Evolutionary conservation across 2,888 invertebrate genomes (phyloP).

Genomic region (Amitus sp.): DNA sequence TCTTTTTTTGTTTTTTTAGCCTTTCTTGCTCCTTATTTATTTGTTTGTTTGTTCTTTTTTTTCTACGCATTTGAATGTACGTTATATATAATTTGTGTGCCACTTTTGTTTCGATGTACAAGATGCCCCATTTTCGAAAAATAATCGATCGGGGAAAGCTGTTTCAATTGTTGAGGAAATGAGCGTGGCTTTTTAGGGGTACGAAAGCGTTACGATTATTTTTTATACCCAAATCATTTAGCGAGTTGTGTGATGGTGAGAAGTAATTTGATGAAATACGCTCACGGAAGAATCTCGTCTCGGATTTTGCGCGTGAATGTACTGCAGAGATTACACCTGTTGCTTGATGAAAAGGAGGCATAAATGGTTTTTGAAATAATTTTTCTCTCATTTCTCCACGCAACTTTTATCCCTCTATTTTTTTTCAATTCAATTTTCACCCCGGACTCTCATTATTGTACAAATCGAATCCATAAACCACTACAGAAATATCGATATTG

Average conservation of each 20-base stretch:
- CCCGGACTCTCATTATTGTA: no score
- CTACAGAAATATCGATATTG: no score
- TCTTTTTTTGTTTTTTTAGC: no score
- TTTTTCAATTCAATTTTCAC: no score
- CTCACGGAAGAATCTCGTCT: conserved; percentile 24
- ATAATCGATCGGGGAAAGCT: no score
- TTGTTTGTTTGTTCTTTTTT: no score
- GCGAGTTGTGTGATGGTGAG: conserved; percentile 11
- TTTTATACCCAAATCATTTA: conserved; percentile 41
- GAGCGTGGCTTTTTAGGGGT: conserved; percentile 18
- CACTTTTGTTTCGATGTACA: no score
- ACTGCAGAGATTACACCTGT: conserved; percentile 33
- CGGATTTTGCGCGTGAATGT: conserved; percentile 5
- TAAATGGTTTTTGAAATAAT: conserved; percentile 11
- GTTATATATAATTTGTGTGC: no score
- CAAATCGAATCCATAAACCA: no score
- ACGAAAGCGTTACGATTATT: conserved; percentile 41
- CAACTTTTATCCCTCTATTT: neutral
- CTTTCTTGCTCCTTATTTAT: no score
- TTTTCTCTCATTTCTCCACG: neutral
- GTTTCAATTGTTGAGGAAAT: conserved; percentile 2
- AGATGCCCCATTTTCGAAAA: no score
- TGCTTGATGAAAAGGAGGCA: conserved; percentile 42
- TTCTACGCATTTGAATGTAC: no score
- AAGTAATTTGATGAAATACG: conserved; percentile 21